These are phyloP conservation scores for Coilia nasus DNA, from an alignment of 2,797 vertebrate species.

Conservation along the genomic window DNA sequence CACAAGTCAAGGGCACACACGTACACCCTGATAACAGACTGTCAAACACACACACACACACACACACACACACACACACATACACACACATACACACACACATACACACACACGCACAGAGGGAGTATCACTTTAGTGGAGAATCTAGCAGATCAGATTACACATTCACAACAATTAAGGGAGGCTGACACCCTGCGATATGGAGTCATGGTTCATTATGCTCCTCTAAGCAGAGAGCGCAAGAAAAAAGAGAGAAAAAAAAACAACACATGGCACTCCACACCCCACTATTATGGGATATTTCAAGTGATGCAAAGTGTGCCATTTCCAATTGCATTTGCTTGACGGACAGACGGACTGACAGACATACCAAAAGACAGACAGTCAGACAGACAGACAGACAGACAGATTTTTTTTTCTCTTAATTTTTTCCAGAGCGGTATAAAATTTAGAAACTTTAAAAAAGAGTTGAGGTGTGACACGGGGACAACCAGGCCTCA, in stretches of 20 bases:
- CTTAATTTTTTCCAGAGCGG: no score
- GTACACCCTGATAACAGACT: not conserved
- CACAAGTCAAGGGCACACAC: not conserved
- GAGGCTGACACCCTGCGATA: conserved; percentile 44
- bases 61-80: conserved; percentile 29
- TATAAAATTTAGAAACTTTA: no score
- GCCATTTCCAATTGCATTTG: not conserved
- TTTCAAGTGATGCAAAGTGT: not conserved
- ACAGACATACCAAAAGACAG: no score
- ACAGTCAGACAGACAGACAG: no score
- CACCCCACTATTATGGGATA: not conserved
- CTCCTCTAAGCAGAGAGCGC: conserved; percentile 41
- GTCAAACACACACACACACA: not conserved
- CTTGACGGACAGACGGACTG: no score
- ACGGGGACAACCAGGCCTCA: no score
- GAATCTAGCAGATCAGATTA: conserved; percentile 52
- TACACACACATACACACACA: conserved; percentile 35
- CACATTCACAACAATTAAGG: conserved; percentile 50
- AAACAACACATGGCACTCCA: not conserved
- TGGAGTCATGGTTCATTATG: conserved; percentile 52
- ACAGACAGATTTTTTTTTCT: no score
- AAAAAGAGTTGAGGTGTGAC: no score
- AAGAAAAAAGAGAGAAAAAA: not conserved
- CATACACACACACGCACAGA: not conserved
- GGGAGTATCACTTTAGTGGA: conserved; percentile 21